Percentiles rank a stretch among this genome's conserved stretches.
These are phyloP conservation scores for Anagrus nilaparvatae DNA, from an alignment of 1,140 invertebrate genomes.

Conservation along the genomic window DNA sequence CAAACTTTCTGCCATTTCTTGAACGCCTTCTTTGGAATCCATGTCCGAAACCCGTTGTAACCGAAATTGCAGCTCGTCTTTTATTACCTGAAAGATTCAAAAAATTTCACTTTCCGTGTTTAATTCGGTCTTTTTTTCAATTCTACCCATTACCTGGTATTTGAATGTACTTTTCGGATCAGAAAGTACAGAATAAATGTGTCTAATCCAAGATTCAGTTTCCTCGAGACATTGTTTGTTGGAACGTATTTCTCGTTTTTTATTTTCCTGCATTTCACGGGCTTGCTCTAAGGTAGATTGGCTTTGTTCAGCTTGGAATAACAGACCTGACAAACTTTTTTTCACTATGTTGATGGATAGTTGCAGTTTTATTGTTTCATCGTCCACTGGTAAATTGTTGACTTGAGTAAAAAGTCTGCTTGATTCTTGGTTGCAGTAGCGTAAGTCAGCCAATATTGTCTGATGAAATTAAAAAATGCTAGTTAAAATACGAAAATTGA, in stretches of 20 bases:
- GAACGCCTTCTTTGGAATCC: conserved; percentile 34
- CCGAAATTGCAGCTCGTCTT: conserved; percentile 31
- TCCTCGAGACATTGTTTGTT: conserved; percentile 53
- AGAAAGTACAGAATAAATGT: conserved; percentile 23
- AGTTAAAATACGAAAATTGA: conserved; percentile 5
- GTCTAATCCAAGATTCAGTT: conserved; percentile 50
- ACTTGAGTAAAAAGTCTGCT: conserved; percentile 45
- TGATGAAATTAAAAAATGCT: conserved; percentile 33
- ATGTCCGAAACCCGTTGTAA: conserved; percentile 28
- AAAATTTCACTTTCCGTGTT: no score
- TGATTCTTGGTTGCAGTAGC: conserved; percentile 46
- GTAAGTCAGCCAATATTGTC: conserved; percentile 49
- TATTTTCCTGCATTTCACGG: conserved; percentile 42
- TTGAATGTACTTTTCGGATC: conserved; percentile 19
- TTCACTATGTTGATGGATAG: conserved; percentile 41
- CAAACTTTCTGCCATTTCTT: conserved; percentile 28
- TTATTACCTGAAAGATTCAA: conserved; percentile 24
- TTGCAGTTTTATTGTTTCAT: conserved; percentile 43
- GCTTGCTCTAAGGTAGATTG: conserved; percentile 46
- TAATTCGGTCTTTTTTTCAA: no score
- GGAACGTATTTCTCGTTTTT: conserved; percentile 45
- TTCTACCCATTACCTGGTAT: conserved; percentile 29
- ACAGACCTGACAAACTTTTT: conserved; percentile 45
- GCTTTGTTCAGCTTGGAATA: conserved; percentile 51
- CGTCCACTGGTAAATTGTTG: conserved; percentile 38